Evolutionary conservation across 2,113 vertebrate species (phyloP), one percentile per base, ranked within the genome.

Genomic region (Sporophila hypoxantha): DNA sequence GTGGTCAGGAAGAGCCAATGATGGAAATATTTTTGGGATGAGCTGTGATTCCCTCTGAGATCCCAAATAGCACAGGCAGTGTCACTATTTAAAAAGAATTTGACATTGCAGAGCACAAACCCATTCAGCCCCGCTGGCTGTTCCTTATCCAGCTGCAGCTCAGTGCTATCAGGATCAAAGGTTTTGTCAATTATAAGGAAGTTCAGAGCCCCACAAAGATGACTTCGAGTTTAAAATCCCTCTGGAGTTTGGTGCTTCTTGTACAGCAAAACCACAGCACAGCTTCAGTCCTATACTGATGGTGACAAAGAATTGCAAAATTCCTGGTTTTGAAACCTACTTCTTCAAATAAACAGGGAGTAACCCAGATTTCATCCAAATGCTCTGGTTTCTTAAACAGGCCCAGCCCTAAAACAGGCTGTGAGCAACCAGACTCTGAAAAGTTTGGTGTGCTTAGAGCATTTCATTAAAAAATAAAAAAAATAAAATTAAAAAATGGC

Each of bases 11-110:
- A 16, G 1, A 87, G 73, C 19, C 8, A 62, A 8, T 2, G 8
- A 65, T 53, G 60, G 62, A 53, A 88, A 88, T 85, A 91, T 53
- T 83, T 91, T 66, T 50, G 87, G 88, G 75, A 61, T 69, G 77
- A 91, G 71, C 55, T 60, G 76, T 62, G 71, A 86, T 76, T 95
- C 57, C 82, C 80, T 73, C 62, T 1, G 73, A n/a, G 50, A 50
- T 71, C 53, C 76, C 74, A 76, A 66, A 76, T 0, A 84, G 70
- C 80, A 76, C 57, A 8, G 32, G 52, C 57, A 32, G 32, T 2
- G 32, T 30, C 1, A 0, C 75, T 82, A 10, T 91, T 83, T 47
- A 25, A 65, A 83, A 76, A 0, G 0, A 10, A 70, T 90, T 39
- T 30, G 44, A 64, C 52, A 14, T 10, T 2, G 39, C 71, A 29